These are phyloP conservation scores for Tridacna crocea DNA, from an alignment of 2,888 invertebrate species.

Conservation along the genomic window DNA sequence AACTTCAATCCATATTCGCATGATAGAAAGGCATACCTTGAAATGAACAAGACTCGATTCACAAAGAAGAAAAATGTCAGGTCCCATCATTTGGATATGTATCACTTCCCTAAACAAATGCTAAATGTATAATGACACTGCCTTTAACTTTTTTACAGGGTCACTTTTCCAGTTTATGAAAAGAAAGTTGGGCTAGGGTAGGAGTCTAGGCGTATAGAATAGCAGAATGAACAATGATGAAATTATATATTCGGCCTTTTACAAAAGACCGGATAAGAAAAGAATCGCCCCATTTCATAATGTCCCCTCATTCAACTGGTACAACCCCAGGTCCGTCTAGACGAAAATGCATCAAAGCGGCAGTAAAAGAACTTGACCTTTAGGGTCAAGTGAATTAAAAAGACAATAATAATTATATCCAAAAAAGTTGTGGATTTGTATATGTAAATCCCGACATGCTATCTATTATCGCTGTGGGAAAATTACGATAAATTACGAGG, in stretches of 20 bases:
- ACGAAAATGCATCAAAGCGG: no score
- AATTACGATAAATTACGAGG: not conserved
- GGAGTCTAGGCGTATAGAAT: conserved; percentile 41
- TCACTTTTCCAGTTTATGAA: conserved; percentile 49
- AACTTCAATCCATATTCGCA: no score
- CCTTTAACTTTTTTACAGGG: conserved; percentile 31
- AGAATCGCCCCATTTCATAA: conserved; percentile 38
- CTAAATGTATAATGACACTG: conserved; percentile 25
- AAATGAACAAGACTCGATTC: no score
- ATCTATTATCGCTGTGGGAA: not conserved
- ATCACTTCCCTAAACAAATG: conserved; percentile 11
- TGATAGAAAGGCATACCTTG: no score
- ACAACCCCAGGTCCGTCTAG: not conserved
- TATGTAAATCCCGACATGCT: not conserved
- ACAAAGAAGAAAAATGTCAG: no score
- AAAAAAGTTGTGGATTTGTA: not conserved
- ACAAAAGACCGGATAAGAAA: conserved; percentile 61
- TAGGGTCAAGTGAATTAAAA: not conserved
- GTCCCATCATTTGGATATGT: not conserved
- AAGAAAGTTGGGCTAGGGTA: conserved; percentile 35
- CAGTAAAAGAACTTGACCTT: no score
- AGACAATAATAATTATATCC: not conserved
- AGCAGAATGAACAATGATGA: conserved; percentile 49
- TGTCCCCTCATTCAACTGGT: not conserved
- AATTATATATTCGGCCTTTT: conserved; percentile 55